Conservation (phyloP, 2,113 vertebrate species). For the Labeo catla region DNA sequence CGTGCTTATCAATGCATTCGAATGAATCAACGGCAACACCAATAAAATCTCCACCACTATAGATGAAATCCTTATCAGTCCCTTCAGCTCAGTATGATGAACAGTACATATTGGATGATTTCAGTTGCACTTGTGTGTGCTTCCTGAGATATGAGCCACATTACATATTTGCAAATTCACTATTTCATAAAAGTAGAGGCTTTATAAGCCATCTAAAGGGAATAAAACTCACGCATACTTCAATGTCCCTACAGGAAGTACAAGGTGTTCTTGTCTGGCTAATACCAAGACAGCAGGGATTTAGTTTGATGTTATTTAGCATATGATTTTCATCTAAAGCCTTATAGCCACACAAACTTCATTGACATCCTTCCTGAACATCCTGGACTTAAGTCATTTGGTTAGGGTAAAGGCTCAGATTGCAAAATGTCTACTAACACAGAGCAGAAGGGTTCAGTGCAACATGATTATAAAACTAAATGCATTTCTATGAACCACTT, state of each 20-base stretch:
- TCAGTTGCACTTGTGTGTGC: not conserved
- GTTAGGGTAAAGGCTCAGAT: not conserved
- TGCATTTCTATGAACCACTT: not conserved
- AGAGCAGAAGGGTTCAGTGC: not conserved
- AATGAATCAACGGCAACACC: slow-evolving; percentile 3
- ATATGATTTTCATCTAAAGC: slow-evolving; percentile 1
- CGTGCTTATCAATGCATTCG: slow-evolving; percentile 11
- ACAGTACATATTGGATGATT: not conserved
- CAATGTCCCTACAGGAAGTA: not conserved
- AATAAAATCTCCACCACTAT: slow-evolving; percentile 10
- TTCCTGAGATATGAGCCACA: not conserved
- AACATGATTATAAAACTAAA: not conserved
- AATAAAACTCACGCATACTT: not conserved
- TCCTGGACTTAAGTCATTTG: not conserved
- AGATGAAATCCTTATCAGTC: not conserved
- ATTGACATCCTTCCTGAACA: not conserved
- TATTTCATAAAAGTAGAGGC: not conserved
- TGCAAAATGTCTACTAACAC: not conserved
- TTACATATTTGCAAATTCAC: not conserved
- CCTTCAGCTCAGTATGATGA: not conserved
- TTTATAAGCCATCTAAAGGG: not conserved
- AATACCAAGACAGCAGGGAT: not conserved
- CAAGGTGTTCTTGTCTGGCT: not conserved
- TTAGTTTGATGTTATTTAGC: not conserved
- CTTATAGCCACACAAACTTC: not conserved